Evolutionary conservation across 2,113 vertebrate genomes (phyloP).

Genomic region (Canis aureus): DNA sequence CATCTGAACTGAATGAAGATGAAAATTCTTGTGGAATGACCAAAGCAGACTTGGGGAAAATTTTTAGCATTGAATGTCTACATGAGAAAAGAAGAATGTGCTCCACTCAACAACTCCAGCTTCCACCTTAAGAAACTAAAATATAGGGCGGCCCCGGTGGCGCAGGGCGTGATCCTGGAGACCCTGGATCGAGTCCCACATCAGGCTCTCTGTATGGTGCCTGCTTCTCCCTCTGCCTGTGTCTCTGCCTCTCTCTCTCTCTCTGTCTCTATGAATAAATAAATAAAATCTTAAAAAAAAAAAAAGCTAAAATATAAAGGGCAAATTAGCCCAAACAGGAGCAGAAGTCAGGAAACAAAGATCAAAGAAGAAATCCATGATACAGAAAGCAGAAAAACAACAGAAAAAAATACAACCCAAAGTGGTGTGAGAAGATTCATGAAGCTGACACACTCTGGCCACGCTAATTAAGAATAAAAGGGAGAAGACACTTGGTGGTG

Average conservation of each 20-base stretch:
- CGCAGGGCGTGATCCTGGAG: too few species aligned
- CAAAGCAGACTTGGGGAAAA: not conserved
- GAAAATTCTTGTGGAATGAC: not conserved
- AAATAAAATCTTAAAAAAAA: too few species aligned
- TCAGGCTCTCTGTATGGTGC: too few species aligned
- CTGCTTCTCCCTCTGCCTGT: too few species aligned
- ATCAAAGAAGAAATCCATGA: not conserved
- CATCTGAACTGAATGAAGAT: not conserved
- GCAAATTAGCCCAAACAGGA: too few species aligned
- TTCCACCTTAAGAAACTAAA: not conserved
- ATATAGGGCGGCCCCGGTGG: not conserved
- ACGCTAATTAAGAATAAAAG: not conserved
- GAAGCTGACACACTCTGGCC: not conserved
- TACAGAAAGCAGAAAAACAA: not conserved
- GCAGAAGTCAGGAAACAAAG: not conserved
- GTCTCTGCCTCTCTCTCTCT: too few species aligned
- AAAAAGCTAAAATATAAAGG: not conserved
- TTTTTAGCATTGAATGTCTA: not conserved
- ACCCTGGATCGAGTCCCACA: too few species aligned
- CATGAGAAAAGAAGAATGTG: not conserved
- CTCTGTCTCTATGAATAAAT: too few species aligned
- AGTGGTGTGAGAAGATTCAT: not conserved
- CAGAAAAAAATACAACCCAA: accelerated
- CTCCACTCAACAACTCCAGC: not conserved
- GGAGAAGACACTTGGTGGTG: not conserved